Base-by-base conservation (phyloP, 2,113 vertebrate genomes). In the Psilopsiagon aymara region DNA sequence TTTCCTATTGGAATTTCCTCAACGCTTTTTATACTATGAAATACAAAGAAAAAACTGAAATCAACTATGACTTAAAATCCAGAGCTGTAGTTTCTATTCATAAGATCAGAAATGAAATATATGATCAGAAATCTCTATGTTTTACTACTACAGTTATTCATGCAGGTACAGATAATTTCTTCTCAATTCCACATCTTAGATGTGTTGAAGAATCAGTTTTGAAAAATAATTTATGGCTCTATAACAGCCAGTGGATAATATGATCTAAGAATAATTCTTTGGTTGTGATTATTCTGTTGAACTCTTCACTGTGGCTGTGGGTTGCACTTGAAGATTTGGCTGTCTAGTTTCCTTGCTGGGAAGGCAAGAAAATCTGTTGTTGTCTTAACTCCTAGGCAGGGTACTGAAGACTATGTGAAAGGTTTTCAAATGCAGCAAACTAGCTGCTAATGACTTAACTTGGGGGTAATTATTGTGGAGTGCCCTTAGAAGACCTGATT, bases 181-280 rank as follows among this genome's bases (percentile, higher is more conserved):
- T 91, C 89, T 80, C 41, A 88, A 25, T 74, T 94, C 46, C 52
- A 88, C 20, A 47, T 75, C 88, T 93, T 37, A 52, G 17, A 63
- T 43, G 27, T 27, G 57, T 10, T 77, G 46, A 96, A 90, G 78
- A 64, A 80, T 3, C 51, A 88, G 43, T 55, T 88, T 71, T 28
- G 79, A 83, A 82, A 92, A 92, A 71, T 62, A 90, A 86, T 81
- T 49, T 90, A 92, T 75, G 31, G 43, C n/a, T 92, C 14, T 79
- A 9, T 66, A 82, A n/a, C 49, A 69, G 13, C 31, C 20, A 60
- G 79, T 91, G 89, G 44, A 87, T 92, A 87, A 49, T 62, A 62
- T 2, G 17, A 80, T 63, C 53, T 74, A 92, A 86, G 88, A 93
- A 81, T 53, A 83, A 86, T 63, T 81, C 60, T 78, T 88, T 39